Evolutionary conservation across 2,888 invertebrate species (phyloP), one percentile per base, ranked within the genome.

Genomic region (Drosophila austrosaltans): DNA sequence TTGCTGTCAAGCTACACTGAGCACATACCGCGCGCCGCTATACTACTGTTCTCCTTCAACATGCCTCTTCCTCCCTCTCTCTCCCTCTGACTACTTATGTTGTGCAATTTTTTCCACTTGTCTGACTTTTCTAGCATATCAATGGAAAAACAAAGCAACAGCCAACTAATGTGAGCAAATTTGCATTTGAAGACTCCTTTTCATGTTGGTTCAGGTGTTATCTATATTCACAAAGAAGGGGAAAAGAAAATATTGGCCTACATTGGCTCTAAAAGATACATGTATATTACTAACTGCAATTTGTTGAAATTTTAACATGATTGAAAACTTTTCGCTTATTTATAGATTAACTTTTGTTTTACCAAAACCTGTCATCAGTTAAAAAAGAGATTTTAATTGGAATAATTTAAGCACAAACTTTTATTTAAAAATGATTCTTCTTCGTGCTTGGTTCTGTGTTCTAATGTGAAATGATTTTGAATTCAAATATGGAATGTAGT

Each of bases 1-100:
- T 86, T 88, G 76, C 79, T 82, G 89, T 81, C 82, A 89, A 76
- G 83, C 88, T 86, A 82, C 79, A 78, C 75, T 81, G 88, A 80
- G 59, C 76, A 79, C 39, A 6, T 12, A 57, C 22, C 36, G 57
- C 36, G 36, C 36, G 2, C 39, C 39, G 4, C 39, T 39, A 22
- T 20, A 8, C 39, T 39, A 36, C 36, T 32, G 8, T 16, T 7
- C 6, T 54, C 6, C 56, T 56, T 40, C 22, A 20, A 10, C 20
- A 32, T 57, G 25, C 40, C 20, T 28, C 44, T 60, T 16, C 16
- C 48, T 48, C 10, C 12, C 12, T 6, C 25, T 25, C 48, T 22
- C 8, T 48, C 20, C 4, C 48, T 20, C 16, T 5, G 16, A n/a
- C 42, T n/a, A 3, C 20, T 42, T 32, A 58, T 36, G 68, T 67